Evolutionary conservation across 2,797 vertebrate genomes (phyloP), one percentile per base, ranked within the genome.

Genomic region (Lateolabrax maculatus): DNA sequence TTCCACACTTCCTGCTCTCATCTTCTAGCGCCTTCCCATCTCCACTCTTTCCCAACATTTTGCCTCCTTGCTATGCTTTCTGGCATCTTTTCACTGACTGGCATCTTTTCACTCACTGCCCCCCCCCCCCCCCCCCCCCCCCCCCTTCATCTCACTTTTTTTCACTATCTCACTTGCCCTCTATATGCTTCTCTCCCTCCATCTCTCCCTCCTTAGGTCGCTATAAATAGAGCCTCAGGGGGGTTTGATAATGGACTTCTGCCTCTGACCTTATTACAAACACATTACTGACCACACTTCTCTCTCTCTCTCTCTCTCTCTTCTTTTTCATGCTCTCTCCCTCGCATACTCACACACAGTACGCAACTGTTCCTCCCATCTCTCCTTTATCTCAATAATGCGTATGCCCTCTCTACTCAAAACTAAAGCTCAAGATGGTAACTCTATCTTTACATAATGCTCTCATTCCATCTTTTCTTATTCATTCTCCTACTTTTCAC

Each of bases 231-330:
- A 80, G 57, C 79, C 87, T 85, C 84, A 2, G 62, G 84, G 82
- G 84, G 69, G 15, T 72, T 86, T 89, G 77, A 84, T 91, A 92
- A 94, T 93, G 86, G 92, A 91, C 90, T 84, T 80, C 81, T 80
- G 71, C 85, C 79, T 83, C 87, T 93, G 92, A 94, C 89, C 91
- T 90, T 92, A 91, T 92, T 93, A 90, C 84, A 83, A 71, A 90
- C 77, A 92, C 88, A 93, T 90, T 90, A 92, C 81, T 86, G 80
- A 89, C 86, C 86, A 57, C 61, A 60, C 74, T 75, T 64, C 49
- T 84, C 58, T 73, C 56, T 78, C 62, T 39, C 75, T 67, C 73
- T 64, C 49, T 84, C 58, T 73, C 56, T 78, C 62, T 39, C 75
- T 67, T 43, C 12, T 61, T 34, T 71, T 6, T 71, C 53, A 41